Percentiles rank a stretch among this genome's conserved stretches.
These are phyloP conservation scores for Oscarella lobularis DNA, from an alignment of 37 sponge, comb jelly and placozoan genomes.

Conservation along the genomic window DNA sequence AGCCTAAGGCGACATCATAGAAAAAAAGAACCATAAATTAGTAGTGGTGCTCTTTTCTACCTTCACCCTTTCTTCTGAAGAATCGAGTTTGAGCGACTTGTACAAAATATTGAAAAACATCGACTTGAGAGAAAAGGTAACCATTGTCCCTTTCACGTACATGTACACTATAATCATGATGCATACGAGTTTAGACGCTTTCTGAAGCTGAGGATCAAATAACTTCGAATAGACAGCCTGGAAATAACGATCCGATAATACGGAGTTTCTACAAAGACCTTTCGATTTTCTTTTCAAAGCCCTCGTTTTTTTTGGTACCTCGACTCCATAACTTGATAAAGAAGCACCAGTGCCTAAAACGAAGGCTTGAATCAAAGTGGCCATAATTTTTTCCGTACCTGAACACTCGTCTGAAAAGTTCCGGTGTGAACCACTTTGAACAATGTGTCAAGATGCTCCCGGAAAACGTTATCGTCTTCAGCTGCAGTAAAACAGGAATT, in stretches of 20 bases:
- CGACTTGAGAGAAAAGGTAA: slow-evolving; percentile 19
- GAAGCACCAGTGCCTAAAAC: slow-evolving; percentile 76
- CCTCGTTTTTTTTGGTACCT: too few relatives aligned
- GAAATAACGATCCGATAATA: slow-evolving; percentile 79
- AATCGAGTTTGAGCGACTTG: slow-evolving; percentile 87
- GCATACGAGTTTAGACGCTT: slow-evolving; percentile 51
- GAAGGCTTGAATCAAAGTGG: not conserved
- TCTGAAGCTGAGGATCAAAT: slow-evolving; percentile 52
- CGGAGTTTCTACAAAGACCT: slow-evolving; percentile 46
- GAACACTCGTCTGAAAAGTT: slow-evolving; percentile 72
- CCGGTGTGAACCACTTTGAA: slow-evolving; percentile 79
- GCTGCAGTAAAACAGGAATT: slow-evolving; percentile 11
- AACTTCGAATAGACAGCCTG: slow-evolving; percentile 85
- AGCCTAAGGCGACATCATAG: slow-evolving; percentile 18
- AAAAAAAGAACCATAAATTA: not conserved
- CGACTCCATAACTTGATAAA: slow-evolving; percentile 88
- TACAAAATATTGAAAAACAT: slow-evolving; percentile 91
- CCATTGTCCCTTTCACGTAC: not conserved
- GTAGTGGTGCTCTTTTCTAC: not conserved
- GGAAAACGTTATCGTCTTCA: slow-evolving; percentile 58
- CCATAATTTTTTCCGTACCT: slow-evolving; percentile 10
- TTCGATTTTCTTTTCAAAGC: too few relatives aligned
- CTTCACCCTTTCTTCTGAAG: slow-evolving; percentile 56
- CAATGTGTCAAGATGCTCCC: slow-evolving; percentile 77
- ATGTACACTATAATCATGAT: not conserved